A percentile compares a stretch with the other conserved stretches of the same genome.
Evolutionary conservation across 2,888 invertebrate species (phyloP).

Genomic region (Cheilosia scutellata): DNA sequence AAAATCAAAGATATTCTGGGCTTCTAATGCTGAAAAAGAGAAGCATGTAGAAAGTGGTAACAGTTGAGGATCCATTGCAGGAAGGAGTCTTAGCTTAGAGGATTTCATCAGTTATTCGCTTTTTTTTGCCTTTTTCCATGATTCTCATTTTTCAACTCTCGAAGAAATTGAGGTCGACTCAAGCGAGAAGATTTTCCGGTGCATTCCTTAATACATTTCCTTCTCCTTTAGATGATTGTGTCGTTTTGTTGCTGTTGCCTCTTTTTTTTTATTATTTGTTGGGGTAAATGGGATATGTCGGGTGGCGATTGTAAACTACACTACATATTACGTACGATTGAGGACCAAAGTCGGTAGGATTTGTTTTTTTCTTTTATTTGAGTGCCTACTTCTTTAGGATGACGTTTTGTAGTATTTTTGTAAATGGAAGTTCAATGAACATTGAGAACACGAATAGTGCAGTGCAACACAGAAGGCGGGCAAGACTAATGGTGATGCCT

Average conservation of each 20-base stretch:
- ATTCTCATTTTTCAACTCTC: constrained; percentile 67
- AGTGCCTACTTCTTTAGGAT: constrained; percentile 72
- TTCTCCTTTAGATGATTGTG: constrained; percentile 70
- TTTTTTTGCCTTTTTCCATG: constrained; percentile 40
- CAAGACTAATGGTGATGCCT: constrained; percentile 61
- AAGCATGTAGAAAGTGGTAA: constrained; percentile 2
- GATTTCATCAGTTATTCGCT: constrained; percentile 41
- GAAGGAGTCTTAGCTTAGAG: constrained; percentile 58
- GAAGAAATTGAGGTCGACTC: constrained; percentile 73
- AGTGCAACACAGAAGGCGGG: constrained; percentile 52
- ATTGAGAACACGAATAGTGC: constrained; percentile 62
- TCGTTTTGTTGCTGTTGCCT: constrained; percentile 50
- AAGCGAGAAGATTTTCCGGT: constrained; percentile 72
- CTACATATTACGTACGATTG: constrained; percentile 69
- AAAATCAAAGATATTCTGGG: constrained; percentile 64
- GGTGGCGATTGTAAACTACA: constrained; percentile 29
- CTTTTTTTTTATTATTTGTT: constrained; percentile 24
- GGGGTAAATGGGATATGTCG: constrained; percentile 52
- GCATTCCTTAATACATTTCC: constrained; percentile 74
- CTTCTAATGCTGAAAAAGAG: constrained; percentile 1
- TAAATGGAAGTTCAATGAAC: constrained; percentile 70
- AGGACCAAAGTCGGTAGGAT: constrained; percentile 64
- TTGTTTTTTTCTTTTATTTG: constrained; percentile 55
- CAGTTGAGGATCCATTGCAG: constrained; percentile 53
- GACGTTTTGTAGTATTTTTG: constrained; percentile 11